Percentiles rank a stretch among this genome's conserved stretches.
These are phyloP conservation scores for Nothobranchius furzeri DNA, from an alignment of 2,113 vertebrate genomes.

Conservation along the genomic window DNA sequence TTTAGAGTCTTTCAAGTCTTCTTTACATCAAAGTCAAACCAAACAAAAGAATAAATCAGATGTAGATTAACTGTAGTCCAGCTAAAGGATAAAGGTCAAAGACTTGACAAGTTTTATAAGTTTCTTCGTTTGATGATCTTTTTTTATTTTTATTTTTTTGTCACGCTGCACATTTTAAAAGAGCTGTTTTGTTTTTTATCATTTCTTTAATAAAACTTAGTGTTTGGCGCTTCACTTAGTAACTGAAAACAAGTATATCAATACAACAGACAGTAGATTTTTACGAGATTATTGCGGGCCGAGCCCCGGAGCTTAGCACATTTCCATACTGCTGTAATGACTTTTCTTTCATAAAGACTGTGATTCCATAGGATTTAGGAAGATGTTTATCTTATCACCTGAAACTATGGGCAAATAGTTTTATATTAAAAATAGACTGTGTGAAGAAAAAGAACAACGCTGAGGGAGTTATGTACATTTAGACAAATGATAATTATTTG, in stretches of 20 bases:
- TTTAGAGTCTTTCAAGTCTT: constrained; percentile 55
- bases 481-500: constrained; percentile 87
- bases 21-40: constrained; percentile 72
- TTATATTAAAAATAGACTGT: constrained; percentile 67
- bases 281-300: constrained; percentile 73
- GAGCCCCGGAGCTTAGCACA: constrained; percentile 77
- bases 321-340: constrained; percentile 80
- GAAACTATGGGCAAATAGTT: constrained; percentile 76
- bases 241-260: constrained; percentile 68
- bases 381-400: constrained; percentile 72
- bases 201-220: constrained; percentile 74
- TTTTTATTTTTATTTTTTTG: constrained; percentile 54
- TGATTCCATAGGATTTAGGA: constrained; percentile 87
- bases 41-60: constrained; percentile 70
- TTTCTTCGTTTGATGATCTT: constrained; percentile 70
- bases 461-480: constrained; percentile 88
- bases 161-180: constrained; percentile 74
- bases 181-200: constrained; percentile 69
- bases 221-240: constrained; percentile 81
- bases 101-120: constrained; percentile 77
- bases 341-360: constrained; percentile 85
- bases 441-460: constrained; percentile 64
- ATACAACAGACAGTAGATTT: constrained; percentile 72
- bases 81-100: constrained; percentile 72
- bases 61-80: constrained; percentile 78